Percentiles rank a stretch among this genome's conserved stretches.
phyloP scores from a whole-genome alignment of 2,797 vertebrate species.

The Acanthurus lineatus region DNA sequence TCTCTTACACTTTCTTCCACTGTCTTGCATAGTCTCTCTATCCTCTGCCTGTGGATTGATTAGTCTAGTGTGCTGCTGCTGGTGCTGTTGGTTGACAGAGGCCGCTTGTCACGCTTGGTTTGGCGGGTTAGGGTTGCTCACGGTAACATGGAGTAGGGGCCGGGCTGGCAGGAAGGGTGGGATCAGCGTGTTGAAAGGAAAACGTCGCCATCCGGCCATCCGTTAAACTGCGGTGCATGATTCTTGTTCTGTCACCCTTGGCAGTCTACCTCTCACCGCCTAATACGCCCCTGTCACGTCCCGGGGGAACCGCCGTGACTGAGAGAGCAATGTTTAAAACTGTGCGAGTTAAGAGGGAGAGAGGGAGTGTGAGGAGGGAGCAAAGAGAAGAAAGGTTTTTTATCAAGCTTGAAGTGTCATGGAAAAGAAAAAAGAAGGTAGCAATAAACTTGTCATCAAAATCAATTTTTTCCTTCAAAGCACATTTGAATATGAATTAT shows the following conservation, averaged over 20 bases:
- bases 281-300: conserved; percentile 62
- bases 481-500: background rate
- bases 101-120: conserved; percentile 56
- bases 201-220: conserved; percentile 45
- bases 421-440: background rate
- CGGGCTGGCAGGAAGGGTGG: background rate
- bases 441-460: conserved; percentile 21
- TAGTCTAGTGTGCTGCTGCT: conserved; percentile 29
- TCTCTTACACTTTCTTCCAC: background rate
- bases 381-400: background rate
- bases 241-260: conserved; percentile 68
- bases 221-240: conserved; percentile 52
- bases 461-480: background rate
- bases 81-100: conserved; percentile 50
- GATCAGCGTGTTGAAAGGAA: conserved; percentile 27
- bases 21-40: conserved; percentile 6
- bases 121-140: conserved; percentile 50
- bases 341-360: conserved; percentile 21
- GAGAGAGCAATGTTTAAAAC: conserved; percentile 53
- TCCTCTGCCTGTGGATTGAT: conserved; percentile 48
- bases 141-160: conserved; percentile 27
- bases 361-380: conserved; percentile 12
- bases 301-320: conserved; percentile 33
- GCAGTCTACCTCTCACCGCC: conserved; percentile 57
- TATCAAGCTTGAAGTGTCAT: conserved; percentile 1